Evolutionary conservation across 53 echinoderm and acorn worm species (phyloP), one percentile per base, ranked within the genome.

Genomic region (Arbacia lixula): DNA sequence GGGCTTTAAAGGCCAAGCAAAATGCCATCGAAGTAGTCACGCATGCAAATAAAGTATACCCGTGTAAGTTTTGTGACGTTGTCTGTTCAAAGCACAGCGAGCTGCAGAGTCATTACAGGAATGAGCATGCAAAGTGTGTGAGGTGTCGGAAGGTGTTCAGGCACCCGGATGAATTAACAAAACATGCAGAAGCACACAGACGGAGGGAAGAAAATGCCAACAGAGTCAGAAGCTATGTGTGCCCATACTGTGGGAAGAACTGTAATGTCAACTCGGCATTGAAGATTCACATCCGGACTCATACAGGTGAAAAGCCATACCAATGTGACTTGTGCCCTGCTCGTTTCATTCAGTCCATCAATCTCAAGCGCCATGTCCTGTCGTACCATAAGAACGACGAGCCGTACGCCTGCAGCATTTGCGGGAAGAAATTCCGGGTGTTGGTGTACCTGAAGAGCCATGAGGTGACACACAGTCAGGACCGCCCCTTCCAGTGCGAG

Each of bases 401-500:
- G 5, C 95, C 95, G 6, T 93, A 95, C 43, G 88, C 88, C 35
- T 95, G 95, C 68, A 95, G 87, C 62, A 66, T 91, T 31, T 95
- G 95, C 43, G 85, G 91, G 31, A 95, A 95, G 55, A 88, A 88
- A 58, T 95, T 95, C 77, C 83, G 91, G n/a, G 95, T 95, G 24
- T 87, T 84, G 30, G 93, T 95, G 50, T 95, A 95, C 57, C 89
- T 95, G 10, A 95, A 95, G 37, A 93, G 93, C 28, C 95, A 93
- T 39, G 93, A 95, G 87, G 86, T 93, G 60, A 93, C 89, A 4
- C 95, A 95, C 89, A 93, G 93, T 68, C 84, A 86, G 60, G 93
- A 95, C 60, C 80, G 95, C 31, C 95, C 95, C 6, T 95, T 91
- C 75, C 95, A 95, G 75, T 95, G 95, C 60, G 95, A 95, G 85